Conservation (phyloP, 2,113 vertebrate genomes). For the Dasyornis broadbenti region DNA sequence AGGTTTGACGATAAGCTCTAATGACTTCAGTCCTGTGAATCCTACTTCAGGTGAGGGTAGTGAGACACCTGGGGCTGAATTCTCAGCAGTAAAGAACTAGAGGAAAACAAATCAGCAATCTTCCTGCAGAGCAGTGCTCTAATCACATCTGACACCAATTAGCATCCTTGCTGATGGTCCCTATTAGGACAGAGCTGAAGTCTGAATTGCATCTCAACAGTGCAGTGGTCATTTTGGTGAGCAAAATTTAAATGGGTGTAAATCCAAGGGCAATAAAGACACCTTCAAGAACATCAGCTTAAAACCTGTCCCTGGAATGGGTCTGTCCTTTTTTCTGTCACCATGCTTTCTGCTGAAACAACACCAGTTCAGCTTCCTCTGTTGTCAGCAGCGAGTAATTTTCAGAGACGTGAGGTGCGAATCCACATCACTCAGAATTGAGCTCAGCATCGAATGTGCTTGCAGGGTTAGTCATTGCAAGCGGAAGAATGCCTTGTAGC, state of each 20-base stretch:
- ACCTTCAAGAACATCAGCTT: background rate
- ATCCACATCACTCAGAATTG: background rate
- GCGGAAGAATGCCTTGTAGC: background rate
- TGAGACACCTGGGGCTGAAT: background rate
- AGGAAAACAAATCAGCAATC: background rate
- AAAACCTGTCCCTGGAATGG: background rate
- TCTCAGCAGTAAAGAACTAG: background rate
- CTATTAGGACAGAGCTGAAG: background rate
- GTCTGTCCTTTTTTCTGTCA: background rate
- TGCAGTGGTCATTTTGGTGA: background rate
- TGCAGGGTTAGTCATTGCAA: background rate
- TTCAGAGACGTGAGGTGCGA: background rate
- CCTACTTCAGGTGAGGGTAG: background rate
- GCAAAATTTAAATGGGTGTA: background rate
- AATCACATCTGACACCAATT: conserved; percentile 29
- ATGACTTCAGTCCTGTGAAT: background rate
- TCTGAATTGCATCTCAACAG: background rate
- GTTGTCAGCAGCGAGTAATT: background rate
- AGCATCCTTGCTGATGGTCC: background rate
- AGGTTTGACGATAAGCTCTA: background rate
- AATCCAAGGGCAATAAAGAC: background rate
- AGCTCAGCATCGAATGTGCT: background rate
- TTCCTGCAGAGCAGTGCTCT: conserved; percentile 1
- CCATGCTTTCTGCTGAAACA: background rate
- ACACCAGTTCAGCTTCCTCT: background rate